phyloP scores from a whole-genome alignment of 1,140 invertebrate genomes.

The Theocolax elegans region DNA sequence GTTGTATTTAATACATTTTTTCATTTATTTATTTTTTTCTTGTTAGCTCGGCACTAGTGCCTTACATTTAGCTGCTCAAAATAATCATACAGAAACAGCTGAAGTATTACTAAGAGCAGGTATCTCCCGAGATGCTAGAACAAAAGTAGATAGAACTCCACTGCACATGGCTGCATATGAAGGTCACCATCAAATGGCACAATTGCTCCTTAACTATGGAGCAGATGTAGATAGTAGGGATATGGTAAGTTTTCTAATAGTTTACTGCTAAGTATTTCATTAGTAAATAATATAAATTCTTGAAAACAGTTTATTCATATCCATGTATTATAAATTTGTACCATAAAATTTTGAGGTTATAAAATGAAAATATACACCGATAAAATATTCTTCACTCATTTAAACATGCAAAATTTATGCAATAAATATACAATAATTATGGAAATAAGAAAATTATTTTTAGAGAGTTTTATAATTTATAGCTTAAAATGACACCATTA shows the following conservation, averaged over 20 bases:
- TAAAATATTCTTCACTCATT: too few relatives aligned
- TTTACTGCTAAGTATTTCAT: background rate
- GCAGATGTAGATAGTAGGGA: conserved; percentile 84
- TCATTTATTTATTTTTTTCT: conserved; percentile 15
- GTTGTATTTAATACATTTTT: conserved; percentile 7
- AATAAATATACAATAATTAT: too few relatives aligned
- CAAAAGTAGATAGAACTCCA: conserved; percentile 92
- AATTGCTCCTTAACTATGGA: conserved; percentile 80
- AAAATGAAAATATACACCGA: too few relatives aligned
- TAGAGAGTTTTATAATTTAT: conserved; percentile 25
- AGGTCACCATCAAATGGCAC: conserved; percentile 82
- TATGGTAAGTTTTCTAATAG: conserved; percentile 73
- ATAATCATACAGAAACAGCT: conserved; percentile 84
- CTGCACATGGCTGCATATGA: conserved; percentile 89
- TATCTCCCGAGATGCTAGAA: conserved; percentile 86
- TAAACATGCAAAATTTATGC: too few relatives aligned
- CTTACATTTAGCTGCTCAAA: conserved; percentile 86
- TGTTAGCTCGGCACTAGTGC: conserved; percentile 87
- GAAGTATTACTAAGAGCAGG: conserved; percentile 86
- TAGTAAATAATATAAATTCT: background rate
- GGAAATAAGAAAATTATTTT: background rate
- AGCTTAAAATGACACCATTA: conserved; percentile 92
- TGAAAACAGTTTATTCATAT: too few relatives aligned
- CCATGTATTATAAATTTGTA: background rate
- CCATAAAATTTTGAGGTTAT: conserved; percentile 25